Percentiles rank a stretch among this genome's conserved stretches.
Evolutionary conservation across 2,797 vertebrate species (phyloP).

Genomic region (Tapera naevia): DNA sequence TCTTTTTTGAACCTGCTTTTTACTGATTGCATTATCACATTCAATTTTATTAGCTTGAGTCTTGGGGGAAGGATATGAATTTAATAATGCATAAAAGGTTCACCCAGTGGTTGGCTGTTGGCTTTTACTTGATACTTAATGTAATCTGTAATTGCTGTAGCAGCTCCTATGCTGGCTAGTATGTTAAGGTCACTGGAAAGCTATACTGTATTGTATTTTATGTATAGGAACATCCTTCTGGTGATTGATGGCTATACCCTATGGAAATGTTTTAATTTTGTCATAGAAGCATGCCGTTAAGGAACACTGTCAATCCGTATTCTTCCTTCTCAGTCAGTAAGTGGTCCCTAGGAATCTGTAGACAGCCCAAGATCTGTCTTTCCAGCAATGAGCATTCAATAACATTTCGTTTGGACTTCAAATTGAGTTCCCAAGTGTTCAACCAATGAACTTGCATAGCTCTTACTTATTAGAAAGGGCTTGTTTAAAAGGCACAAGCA

Average conservation of each 20-base stretch:
- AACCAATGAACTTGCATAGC: not conserved
- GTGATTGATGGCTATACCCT: conserved; percentile 70
- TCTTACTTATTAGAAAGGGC: not conserved
- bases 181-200: conserved; percentile 58
- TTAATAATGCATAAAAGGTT: conserved; percentile 66
- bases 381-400: not conserved
- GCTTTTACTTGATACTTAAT: conserved; percentile 66
- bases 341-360: not conserved
- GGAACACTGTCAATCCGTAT: conserved; percentile 36
- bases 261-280: conserved; percentile 56
- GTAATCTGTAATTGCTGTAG: conserved; percentile 75
- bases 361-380: conserved; percentile 8
- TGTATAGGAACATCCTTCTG: conserved; percentile 67
- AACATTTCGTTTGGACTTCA: conserved; percentile 7
- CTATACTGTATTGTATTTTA: conserved; percentile 20
- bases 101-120: conserved; percentile 50
- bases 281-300: conserved; percentile 66
- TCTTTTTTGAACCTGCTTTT: conserved; percentile 34
- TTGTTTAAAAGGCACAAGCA: not conserved
- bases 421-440: not conserved
- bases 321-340: conserved; percentile 40
- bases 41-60: conserved; percentile 64
- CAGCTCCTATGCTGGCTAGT: conserved; percentile 48
- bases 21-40: conserved; percentile 54
- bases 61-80: conserved; percentile 62